Evolutionary conservation across 35 echinoderm and acorn worm species (phyloP).

Genomic region (Holothuria glaberrima): DNA sequence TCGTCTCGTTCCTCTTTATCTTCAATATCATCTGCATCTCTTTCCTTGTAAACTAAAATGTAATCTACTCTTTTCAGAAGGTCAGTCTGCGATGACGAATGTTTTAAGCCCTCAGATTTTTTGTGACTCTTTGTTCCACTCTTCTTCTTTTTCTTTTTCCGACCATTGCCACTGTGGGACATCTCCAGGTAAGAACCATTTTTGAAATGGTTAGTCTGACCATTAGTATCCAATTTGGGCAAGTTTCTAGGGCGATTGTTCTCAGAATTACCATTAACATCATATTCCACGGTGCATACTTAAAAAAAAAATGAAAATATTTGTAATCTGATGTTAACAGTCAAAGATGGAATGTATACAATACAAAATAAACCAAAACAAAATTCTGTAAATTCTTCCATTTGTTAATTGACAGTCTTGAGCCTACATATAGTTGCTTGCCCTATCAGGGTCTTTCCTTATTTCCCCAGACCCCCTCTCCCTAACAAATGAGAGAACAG

Average conservation of each 20-base stretch:
- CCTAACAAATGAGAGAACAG: too few species aligned
- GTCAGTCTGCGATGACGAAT: constrained; percentile 21
- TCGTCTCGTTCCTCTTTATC: constrained; percentile 61
- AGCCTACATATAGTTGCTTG: too few species aligned
- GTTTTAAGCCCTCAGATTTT: neutral
- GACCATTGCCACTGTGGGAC: constrained; percentile 5
- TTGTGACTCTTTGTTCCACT: neutral
- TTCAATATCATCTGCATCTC: constrained; percentile 55
- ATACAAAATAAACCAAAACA: too few species aligned
- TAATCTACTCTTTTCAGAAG: constrained; percentile 84
- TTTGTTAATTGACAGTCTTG: too few species aligned
- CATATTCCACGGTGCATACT: too few species aligned
- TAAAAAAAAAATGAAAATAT: too few species aligned
- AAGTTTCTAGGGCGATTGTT: constrained; percentile 20
- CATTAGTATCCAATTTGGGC: constrained; percentile 37
- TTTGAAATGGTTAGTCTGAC: constrained; percentile 9
- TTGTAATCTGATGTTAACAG: too few species aligned
- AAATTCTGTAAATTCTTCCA: too few species aligned
- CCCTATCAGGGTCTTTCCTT: too few species aligned
- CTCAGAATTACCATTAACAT: neutral
- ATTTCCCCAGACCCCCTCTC: too few species aligned
- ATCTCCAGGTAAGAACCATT: constrained; percentile 31
- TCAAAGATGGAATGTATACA: too few species aligned
- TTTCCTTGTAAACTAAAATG: constrained; percentile 77
- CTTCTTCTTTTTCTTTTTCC: constrained; percentile 5